Percentiles rank a stretch among this genome's conserved stretches.
Evolutionary conservation across 2,797 vertebrate genomes (phyloP).

Genomic region (Danionella dracula): DNA sequence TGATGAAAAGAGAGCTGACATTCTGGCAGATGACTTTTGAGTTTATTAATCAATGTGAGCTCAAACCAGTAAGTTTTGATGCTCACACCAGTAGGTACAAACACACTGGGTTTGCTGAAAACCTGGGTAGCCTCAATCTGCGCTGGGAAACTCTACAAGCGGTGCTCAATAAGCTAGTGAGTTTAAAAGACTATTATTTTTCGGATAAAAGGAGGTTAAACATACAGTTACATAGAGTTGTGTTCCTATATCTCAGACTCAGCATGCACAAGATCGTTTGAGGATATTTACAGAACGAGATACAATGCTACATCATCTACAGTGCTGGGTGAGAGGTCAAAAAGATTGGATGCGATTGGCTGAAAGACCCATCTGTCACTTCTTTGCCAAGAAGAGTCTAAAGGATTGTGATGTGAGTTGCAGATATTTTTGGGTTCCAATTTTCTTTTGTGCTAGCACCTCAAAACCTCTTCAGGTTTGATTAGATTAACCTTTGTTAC

Average conservation of each 20-base stretch:
- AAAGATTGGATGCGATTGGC: constrained; percentile 63
- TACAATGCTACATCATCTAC: constrained; percentile 65
- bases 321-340: constrained; percentile 74
- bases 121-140: constrained; percentile 72
- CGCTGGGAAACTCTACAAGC: constrained; percentile 74
- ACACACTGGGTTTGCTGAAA: constrained; percentile 76
- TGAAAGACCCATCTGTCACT: constrained; percentile 63
- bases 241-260: constrained; percentile 68
- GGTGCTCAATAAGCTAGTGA: constrained; percentile 72
- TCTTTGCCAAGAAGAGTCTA: constrained; percentile 64
- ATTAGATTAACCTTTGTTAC: too few species aligned
- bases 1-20: constrained; percentile 68
- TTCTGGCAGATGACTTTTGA: constrained; percentile 78
- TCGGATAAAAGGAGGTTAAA: neutral
- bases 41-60: constrained; percentile 73
- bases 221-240: neutral
- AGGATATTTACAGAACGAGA: constrained; percentile 67
- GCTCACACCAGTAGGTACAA: constrained; percentile 71
- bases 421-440: too few species aligned
- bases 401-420: constrained; percentile 71
- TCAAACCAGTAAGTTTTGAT: constrained; percentile 63
- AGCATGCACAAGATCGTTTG: constrained; percentile 67
- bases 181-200: neutral
- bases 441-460: too few species aligned
- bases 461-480: neutral